phyloP scores from a whole-genome alignment of 2,888 invertebrate species.

The Gastracanthus pulcherrimus region DNA sequence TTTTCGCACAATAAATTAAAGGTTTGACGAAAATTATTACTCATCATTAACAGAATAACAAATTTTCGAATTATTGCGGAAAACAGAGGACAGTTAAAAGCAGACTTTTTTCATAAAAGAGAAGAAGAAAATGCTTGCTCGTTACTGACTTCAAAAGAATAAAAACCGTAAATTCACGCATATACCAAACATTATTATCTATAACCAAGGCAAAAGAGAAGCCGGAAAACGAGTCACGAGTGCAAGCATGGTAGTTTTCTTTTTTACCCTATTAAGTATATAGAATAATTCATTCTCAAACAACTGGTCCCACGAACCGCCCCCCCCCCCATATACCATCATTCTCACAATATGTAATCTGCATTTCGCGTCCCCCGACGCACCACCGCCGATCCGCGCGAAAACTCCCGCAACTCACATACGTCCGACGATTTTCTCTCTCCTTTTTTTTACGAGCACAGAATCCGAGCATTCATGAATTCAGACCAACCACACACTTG shows the following conservation, averaged over 20 bases:
- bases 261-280: neutral
- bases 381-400: neutral
- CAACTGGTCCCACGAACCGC: neutral
- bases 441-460: no score
- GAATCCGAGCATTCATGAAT: neutral
- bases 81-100: neutral
- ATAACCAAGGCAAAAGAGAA: no score
- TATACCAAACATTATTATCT: neutral
- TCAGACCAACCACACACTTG: neutral
- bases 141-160: neutral
- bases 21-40: no score
- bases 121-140: neutral
- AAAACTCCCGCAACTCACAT: neutral
- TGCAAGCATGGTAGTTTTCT: constrained; percentile 24
- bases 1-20: no score
- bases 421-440: no score
- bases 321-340: neutral
- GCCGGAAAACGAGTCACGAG: no score
- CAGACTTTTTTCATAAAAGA: neutral
- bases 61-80: neutral
- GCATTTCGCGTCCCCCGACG: neutral
- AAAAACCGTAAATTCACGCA: neutral
- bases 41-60: neutral
- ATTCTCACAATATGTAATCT: neutral
- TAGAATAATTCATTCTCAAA: neutral